Conservation (phyloP, 2,888 invertebrate species). For the Exocentrus adspersus region DNA sequence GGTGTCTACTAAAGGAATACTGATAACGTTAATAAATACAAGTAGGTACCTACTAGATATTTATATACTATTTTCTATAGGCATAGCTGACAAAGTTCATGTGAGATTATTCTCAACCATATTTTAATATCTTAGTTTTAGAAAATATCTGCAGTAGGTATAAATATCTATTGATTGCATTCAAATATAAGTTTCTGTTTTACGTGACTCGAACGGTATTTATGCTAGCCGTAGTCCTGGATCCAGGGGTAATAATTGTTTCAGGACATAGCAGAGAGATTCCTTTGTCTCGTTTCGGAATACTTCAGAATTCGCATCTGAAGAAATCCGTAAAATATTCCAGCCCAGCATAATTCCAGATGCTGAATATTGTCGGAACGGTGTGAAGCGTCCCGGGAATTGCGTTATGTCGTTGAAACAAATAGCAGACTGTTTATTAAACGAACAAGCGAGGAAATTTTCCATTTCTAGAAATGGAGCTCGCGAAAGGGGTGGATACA, state of each 20-base stretch:
- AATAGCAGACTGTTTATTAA: conserved; percentile 1
- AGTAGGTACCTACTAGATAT: too few relatives aligned
- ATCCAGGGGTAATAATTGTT: neutral
- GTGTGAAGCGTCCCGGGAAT: neutral
- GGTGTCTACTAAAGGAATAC: too few relatives aligned
- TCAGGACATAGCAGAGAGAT: neutral
- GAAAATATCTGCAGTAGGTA: neutral
- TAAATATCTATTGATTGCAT: too few relatives aligned
- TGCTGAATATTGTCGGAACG: conserved; percentile 3
- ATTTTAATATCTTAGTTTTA: too few relatives aligned
- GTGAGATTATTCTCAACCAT: too few relatives aligned
- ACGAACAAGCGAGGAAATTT: neutral
- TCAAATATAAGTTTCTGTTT: too few relatives aligned
- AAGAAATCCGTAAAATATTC: conserved; percentile 2
- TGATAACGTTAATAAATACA: too few relatives aligned
- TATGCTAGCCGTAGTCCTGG: too few relatives aligned
- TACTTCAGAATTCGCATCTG: neutral
- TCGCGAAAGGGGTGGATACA: neutral
- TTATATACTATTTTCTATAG: too few relatives aligned
- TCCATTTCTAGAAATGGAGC: too few relatives aligned
- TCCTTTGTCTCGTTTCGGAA: neutral
- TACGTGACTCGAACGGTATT: too few relatives aligned
- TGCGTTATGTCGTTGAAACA: neutral
- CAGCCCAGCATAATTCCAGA: neutral
- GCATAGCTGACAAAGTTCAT: too few relatives aligned